These are phyloP conservation scores for Gephyroberyx darwinii DNA, from an alignment of 2,797 vertebrate genomes.

Conservation along the genomic window DNA sequence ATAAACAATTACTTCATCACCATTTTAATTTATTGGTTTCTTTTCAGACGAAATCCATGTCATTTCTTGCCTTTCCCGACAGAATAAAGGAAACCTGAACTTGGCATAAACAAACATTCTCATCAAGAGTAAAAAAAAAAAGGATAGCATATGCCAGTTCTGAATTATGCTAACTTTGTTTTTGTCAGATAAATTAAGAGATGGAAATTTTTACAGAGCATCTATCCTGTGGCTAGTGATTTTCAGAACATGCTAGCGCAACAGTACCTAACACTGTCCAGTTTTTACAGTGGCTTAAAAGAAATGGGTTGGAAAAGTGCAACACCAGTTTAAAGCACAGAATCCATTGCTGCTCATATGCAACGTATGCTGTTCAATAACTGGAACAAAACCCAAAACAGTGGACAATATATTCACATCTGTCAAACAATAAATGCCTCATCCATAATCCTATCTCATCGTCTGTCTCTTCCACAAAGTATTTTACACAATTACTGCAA, in stretches of 20 bases:
- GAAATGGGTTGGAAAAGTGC: conserved; percentile 11
- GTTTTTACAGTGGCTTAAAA: conserved; percentile 30
- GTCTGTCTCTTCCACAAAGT: conserved; percentile 41
- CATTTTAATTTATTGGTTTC: conserved; percentile 39
- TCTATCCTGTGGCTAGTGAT: conserved; percentile 1
- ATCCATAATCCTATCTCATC: conserved; percentile 44
- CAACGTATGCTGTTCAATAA: not conserved
- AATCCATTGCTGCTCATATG: not conserved
- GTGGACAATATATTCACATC: conserved; percentile 27
- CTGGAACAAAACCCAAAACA: conserved; percentile 22
- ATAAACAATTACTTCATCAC: conserved; percentile 49
- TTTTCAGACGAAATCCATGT: conserved; percentile 37
- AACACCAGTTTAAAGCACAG: not conserved
- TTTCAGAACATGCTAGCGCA: conserved; percentile 11
- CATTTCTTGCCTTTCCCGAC: conserved; percentile 27
- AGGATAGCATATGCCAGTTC: conserved; percentile 18
- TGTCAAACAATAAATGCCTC: conserved; percentile 46
- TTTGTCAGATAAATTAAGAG: conserved; percentile 37
- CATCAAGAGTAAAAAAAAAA: conserved; percentile 42
- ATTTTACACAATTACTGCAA: conserved; percentile 48
- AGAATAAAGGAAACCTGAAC: conserved; percentile 33
- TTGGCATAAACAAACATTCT: conserved; percentile 48
- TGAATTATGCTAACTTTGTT: conserved; percentile 31
- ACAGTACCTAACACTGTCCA: conserved; percentile 3
- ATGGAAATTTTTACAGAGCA: not conserved